Evolutionary conservation across 2,113 vertebrate genomes (phyloP), one percentile per base, ranked within the genome.

Genomic region (Poecilia latipinna): DNA sequence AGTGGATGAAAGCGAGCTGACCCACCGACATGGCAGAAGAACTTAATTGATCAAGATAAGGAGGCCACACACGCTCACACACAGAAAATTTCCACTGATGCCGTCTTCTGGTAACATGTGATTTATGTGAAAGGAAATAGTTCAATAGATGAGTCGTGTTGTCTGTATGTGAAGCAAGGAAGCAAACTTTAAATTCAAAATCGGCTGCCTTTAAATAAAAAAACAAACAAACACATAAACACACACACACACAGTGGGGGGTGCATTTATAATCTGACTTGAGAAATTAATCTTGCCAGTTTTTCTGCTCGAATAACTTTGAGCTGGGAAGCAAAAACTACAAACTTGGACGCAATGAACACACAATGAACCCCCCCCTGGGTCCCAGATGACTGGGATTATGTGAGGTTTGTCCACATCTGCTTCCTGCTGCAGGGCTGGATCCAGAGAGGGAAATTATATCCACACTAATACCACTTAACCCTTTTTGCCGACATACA

Each of bases 381-480:
- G 73, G 88, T 87, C 87, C 81, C 84, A 83, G 89, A 78, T 87
- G 84, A 86, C 65, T 76, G 75, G 86, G 89, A 88, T 92, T 88
- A 91, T 32, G 73, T 68, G 80, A 11, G 19, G 71, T 84, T 79
- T 66, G 81, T 82, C 78, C 87, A 88, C 87, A 91, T 90, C 89
- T 90, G 88, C 82, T 90, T 91, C 89, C 86, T 91, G 82, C 80
- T 70, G 67, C 68, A 78, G 87, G 68, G 76, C 61, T 2, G 37
- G 60, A 76, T 86, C 65, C 79, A 75, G 35, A 68, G 72, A 61
- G 64, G 85, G 78, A 88, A 87, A 82, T 72, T 6, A 74, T 77
- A 75, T 65, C 61, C 71, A n/a, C 70, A 65, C 61, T 44, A 61
- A 79, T 51, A 71, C 63, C 28, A 12, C 51, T 63, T 32, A 39